A percentile compares a stretch with the other conserved stretches of the same genome.
These are phyloP conservation scores for Paradoxurus hermaphroditus DNA, from an alignment of 2,113 vertebrate species.

Conservation along the genomic window DNA sequence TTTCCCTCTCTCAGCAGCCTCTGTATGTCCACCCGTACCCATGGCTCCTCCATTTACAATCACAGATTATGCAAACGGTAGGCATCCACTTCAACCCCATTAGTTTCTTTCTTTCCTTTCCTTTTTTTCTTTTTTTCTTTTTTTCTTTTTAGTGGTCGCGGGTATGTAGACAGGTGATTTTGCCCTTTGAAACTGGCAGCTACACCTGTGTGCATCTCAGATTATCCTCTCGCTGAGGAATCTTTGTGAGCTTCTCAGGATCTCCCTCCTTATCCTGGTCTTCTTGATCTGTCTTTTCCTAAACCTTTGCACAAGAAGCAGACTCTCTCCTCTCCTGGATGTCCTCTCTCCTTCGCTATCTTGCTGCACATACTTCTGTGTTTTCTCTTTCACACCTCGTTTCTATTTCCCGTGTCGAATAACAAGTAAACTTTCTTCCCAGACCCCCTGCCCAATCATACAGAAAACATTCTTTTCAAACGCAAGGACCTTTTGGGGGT, in stretches of 20 bases:
- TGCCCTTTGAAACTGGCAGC: not conserved
- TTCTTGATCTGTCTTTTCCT: not conserved
- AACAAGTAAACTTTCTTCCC: not conserved
- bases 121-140: not conserved
- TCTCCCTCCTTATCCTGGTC: not conserved
- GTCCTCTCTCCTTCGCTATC: not conserved
- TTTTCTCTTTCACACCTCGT: not conserved
- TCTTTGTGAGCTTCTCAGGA: not conserved
- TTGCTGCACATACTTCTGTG: not conserved
- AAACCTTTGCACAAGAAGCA: not conserved
- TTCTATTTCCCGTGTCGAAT: not conserved
- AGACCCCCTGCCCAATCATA: not conserved
- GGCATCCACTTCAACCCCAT: not conserved
- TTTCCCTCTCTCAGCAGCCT: not conserved
- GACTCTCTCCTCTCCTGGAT: not conserved
- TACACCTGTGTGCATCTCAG: not conserved
- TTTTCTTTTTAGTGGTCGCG: not conserved
- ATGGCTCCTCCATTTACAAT: not conserved
- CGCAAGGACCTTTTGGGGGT: not conserved
- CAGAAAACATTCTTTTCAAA: not conserved
- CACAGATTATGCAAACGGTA: not conserved
- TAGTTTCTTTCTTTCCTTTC: not conserved
- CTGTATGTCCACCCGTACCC: too few relatives aligned
- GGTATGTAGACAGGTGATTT: not conserved
- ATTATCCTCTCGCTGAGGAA: not conserved